Evolutionary conservation across 2,113 vertebrate species (phyloP).

Genomic region (Sciurus niger): DNA sequence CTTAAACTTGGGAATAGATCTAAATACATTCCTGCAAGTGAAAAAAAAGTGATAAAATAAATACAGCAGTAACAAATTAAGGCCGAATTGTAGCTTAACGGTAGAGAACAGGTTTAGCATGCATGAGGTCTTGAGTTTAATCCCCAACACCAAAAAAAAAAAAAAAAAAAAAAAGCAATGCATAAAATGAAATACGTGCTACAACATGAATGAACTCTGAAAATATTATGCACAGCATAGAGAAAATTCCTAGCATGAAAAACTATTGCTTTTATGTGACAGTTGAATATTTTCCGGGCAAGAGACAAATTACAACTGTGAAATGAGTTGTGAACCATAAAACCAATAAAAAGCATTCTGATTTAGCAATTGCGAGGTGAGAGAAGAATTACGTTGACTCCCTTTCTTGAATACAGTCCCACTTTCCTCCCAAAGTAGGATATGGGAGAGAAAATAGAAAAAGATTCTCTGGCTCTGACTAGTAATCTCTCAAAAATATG

Average conservation of each 20-base stretch:
- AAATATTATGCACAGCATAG: background rate
- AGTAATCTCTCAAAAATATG: background rate
- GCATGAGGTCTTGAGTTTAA: background rate
- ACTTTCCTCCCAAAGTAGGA: background rate
- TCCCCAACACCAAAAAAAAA: background rate
- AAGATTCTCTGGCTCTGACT: background rate
- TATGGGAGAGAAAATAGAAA: background rate
- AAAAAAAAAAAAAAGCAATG: background rate
- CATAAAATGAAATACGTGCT: background rate
- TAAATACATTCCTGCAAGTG: background rate
- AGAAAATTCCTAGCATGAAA: conserved; percentile 39
- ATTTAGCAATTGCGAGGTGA: background rate
- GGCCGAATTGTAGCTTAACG: background rate
- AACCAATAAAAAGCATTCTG: conserved; percentile 39
- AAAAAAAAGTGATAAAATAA: conserved; percentile 43
- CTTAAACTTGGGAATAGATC: background rate
- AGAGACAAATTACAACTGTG: conserved; percentile 41
- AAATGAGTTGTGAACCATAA: conserved; percentile 18
- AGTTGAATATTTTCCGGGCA: conserved; percentile 25
- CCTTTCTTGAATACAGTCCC: background rate
- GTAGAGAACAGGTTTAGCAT: no score
- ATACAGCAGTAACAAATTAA: background rate
- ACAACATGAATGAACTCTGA: background rate
- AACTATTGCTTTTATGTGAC: conserved; percentile 1
- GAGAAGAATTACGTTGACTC: background rate